A percentile compares a stretch with the other conserved stretches of the same genome.
Conservation (phyloP, 2,113 vertebrate genomes). For the Microtus pennsylvanicus region DNA sequence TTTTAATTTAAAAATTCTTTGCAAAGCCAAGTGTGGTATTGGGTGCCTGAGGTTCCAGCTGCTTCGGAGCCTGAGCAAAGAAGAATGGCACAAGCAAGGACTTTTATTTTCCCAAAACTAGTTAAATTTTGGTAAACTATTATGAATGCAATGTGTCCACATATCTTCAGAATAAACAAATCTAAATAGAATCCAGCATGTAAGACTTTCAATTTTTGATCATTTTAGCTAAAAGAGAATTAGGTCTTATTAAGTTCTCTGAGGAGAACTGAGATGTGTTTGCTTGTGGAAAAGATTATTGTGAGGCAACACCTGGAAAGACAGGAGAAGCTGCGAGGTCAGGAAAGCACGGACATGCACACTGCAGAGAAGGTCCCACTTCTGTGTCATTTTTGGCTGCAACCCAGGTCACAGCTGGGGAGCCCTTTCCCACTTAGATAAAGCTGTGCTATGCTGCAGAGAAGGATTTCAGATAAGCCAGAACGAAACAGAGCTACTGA, state of each 20-base stretch:
- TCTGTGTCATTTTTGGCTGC: background rate
- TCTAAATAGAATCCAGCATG: slow-evolving; percentile 2
- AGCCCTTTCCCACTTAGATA: background rate
- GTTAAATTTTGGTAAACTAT: background rate
- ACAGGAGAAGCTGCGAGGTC: no score
- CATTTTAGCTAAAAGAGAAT: background rate
- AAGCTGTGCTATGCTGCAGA: background rate
- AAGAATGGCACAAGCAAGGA: background rate
- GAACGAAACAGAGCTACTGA: background rate
- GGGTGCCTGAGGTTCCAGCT: background rate
- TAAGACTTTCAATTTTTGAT: background rate
- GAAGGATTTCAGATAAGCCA: no score
- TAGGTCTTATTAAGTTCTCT: background rate
- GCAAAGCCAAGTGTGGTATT: background rate
- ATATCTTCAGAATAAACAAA: slow-evolving; percentile 40
- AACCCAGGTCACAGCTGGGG: no score
- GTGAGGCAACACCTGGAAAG: background rate
- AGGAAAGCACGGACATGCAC: accelerated
- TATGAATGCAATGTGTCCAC: background rate
- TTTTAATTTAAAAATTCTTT: background rate
- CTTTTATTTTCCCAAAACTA: background rate
- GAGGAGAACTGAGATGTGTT: background rate
- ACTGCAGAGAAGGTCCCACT: background rate
- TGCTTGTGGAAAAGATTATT: background rate
- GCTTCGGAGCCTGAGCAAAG: background rate